Evolutionary conservation across 2,113 vertebrate genomes (phyloP).

Genomic region (Gopherus flavomarginatus): DNA sequence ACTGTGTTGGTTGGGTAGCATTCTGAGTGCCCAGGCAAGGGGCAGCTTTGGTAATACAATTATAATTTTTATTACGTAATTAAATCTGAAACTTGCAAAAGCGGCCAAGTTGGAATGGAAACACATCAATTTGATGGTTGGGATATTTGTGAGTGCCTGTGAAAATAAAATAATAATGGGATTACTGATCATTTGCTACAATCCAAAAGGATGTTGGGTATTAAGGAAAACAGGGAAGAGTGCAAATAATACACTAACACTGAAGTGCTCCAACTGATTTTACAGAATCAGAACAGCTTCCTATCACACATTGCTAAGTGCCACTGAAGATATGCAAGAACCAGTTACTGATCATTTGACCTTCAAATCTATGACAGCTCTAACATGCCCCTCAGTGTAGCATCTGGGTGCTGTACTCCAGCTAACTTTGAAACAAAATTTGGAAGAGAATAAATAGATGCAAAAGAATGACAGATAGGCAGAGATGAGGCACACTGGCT

Average conservation of each 20-base stretch:
- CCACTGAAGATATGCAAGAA: neutral
- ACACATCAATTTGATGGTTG: neutral
- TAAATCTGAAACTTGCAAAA: neutral
- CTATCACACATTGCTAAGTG: neutral
- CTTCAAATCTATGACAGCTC: neutral
- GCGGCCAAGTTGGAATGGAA: neutral
- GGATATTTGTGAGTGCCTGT: neutral
- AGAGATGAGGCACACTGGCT: neutral
- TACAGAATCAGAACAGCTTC: neutral
- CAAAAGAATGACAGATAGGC: neutral
- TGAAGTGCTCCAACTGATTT: neutral
- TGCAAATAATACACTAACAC: neutral
- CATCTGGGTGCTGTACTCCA: neutral
- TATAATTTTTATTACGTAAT: neutral
- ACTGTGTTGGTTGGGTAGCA: neutral
- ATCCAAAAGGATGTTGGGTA: neutral
- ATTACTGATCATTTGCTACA: neutral
- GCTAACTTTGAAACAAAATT: neutral
- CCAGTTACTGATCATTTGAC: neutral
- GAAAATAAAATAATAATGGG: neutral
- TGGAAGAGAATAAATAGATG: neutral
- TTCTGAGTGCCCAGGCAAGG: neutral
- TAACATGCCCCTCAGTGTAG: rapidly evolving
- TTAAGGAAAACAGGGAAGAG: neutral
- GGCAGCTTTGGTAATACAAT: neutral